Evolutionary conservation across 2,797 vertebrate species (phyloP), one percentile per base, ranked within the genome.

Genomic region (Ammospiza maritima): DNA sequence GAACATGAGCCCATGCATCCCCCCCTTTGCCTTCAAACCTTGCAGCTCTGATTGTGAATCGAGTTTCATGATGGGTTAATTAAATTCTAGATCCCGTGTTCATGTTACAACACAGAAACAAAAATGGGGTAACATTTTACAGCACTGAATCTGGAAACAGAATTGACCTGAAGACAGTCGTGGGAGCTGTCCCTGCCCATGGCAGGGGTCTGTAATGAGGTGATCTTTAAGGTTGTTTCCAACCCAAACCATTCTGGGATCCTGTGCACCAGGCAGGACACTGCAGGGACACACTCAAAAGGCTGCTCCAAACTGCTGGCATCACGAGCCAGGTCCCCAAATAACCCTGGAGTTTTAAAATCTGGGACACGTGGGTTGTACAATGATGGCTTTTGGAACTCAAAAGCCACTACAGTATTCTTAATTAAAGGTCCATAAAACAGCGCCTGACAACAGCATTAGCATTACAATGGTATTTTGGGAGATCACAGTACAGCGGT

Each of bases 361-460:
- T 70, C 84, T 90, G 84, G 73, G 77, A 50, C 70, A 77, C 32
- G 11, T 70, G 70, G 70, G 87, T 11, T 77, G 84, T 74, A 57
- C 79, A 76, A 58, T 54, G 83, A 88, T 47, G 72, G 90, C 95
- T 95, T 93, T 93, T 79, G 2, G 2, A 85, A 82, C 76, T 66
- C 5, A 2, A 77, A 94, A 95, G 88, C 75, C 88, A 77, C 92
- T 71, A 29, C 82, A 62, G 72, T 48, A 34, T 94, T 94, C 85
- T 34, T 85, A 89, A 89, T 89, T 94, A 96, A 89, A 96, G 92
- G 82, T 79, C 93, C 81, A 79, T 89, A 82, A 85, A 65, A 27
- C 47, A 61, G 67, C 0, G 2, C 85, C 89, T 58, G 20, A 72
- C 71, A 51, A 22, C 40, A 77, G 83, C 88, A 58, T 84, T 92